Evolutionary conservation across 2,797 vertebrate species (phyloP).

Genomic region (Aeoliscus strigatus): DNA sequence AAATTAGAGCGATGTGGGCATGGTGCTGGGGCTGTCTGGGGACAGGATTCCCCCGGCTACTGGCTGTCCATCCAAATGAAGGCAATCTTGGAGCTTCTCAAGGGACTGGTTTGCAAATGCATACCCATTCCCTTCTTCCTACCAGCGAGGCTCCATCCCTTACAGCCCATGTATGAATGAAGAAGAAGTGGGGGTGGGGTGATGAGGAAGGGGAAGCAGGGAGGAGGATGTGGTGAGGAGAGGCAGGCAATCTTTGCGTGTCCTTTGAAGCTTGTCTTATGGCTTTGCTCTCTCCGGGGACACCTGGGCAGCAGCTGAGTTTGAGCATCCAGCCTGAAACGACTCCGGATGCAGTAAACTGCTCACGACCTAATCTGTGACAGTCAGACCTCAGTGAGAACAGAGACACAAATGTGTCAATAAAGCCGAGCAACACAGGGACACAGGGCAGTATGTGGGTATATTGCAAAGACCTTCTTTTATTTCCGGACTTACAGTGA

Average conservation of each 20-base stretch:
- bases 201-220: not conserved
- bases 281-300: slow-evolving; percentile 66
- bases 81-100: slow-evolving; percentile 55
- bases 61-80: slow-evolving; percentile 58
- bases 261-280: slow-evolving; percentile 74
- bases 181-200: slow-evolving; percentile 10
- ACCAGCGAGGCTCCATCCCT: slow-evolving; percentile 36
- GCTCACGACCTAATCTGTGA: slow-evolving; percentile 21
- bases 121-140: slow-evolving; percentile 44
- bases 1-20: slow-evolving; percentile 43
- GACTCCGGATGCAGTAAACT: slow-evolving; percentile 13
- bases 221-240: slow-evolving; percentile 40
- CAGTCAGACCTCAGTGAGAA: slow-evolving; percentile 11
- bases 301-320: slow-evolving; percentile 34
- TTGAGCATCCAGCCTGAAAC: slow-evolving; percentile 35
- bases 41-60: slow-evolving; percentile 42
- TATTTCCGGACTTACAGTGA: too few species aligned
- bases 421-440: not conserved
- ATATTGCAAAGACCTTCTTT: too few species aligned
- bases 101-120: slow-evolving; percentile 64
- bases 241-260: slow-evolving; percentile 65
- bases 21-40: slow-evolving; percentile 32
- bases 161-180: slow-evolving; percentile 51
- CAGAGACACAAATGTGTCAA: slow-evolving; percentile 11
- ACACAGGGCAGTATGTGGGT: too few species aligned